These are phyloP conservation scores for Alethe diademata DNA, from an alignment of 2,113 vertebrate genomes.

Conservation along the genomic window DNA sequence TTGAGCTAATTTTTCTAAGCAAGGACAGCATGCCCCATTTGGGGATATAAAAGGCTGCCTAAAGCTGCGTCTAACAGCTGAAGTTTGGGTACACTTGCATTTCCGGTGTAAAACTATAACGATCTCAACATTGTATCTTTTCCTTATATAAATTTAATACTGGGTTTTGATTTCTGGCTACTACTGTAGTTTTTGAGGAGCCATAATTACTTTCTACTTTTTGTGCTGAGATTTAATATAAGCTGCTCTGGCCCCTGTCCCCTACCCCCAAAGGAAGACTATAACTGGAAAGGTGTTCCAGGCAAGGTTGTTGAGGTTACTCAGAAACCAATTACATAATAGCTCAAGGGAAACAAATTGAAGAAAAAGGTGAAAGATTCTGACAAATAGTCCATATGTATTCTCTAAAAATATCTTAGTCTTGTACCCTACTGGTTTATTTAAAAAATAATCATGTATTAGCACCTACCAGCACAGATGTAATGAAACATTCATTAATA, in stretches of 20 bases:
- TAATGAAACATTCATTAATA: conserved; percentile 42
- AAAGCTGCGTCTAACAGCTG: not conserved
- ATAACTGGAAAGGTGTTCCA: not conserved
- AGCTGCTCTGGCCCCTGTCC: not conserved
- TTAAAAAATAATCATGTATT: not conserved
- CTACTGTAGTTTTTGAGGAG: not conserved
- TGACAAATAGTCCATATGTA: not conserved
- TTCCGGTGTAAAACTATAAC: not conserved
- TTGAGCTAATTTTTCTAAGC: not conserved
- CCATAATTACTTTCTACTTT: not conserved
- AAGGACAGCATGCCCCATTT: not conserved
- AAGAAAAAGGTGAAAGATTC: conserved; percentile 6
- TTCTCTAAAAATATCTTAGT: conserved; percentile 14
- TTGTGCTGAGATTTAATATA: not conserved
- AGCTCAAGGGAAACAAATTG: not conserved
- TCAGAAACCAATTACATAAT: conserved; percentile 6
- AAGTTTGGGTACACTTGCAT: not conserved
- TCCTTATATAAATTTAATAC: not conserved
- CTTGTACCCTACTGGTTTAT: not conserved
- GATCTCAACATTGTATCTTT: not conserved
- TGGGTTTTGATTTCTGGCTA: not conserved
- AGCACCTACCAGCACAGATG: not conserved
- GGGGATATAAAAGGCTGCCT: not conserved
- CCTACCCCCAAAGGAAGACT: not conserved
- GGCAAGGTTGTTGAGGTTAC: conserved; percentile 32